Conservation (phyloP, 2,113 vertebrate genomes). For the Pollimyrus isidori region DNA sequence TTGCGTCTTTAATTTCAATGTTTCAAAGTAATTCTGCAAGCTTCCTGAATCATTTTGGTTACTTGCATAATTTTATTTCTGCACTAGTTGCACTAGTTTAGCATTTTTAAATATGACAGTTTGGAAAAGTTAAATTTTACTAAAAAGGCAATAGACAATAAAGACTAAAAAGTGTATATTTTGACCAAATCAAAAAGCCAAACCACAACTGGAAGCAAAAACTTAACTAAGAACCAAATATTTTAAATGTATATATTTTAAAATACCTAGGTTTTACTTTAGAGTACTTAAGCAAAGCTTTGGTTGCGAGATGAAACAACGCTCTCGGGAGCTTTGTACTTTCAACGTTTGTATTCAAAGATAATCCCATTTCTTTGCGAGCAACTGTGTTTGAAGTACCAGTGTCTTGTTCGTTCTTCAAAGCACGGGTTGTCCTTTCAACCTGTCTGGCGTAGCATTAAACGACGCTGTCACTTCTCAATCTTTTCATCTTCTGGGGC, state of each 20-base stretch:
- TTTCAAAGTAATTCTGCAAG: not conserved
- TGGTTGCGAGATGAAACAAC: not conserved
- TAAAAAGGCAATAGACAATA: not conserved
- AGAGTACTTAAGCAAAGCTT: not conserved
- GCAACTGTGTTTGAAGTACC: constrained; percentile 2
- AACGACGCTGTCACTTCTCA: not conserved
- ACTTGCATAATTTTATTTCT: not conserved
- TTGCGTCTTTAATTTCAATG: not conserved
- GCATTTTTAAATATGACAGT: not conserved
- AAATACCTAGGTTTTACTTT: not conserved
- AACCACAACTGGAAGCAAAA: not conserved
- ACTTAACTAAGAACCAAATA: not conserved
- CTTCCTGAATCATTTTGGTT: not conserved
- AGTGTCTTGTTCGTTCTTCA: not conserved
- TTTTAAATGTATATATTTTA: not conserved
- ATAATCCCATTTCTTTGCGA: not conserved
- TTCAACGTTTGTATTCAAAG: not conserved
- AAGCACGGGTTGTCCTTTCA: not conserved
- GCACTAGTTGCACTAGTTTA: not conserved
- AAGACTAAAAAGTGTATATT: not conserved
- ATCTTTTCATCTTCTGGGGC: not conserved
- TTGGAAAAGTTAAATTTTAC: not conserved
- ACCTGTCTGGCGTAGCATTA: constrained; percentile 2
- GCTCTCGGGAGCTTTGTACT: not conserved
- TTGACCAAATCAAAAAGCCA: not conserved